Conservation (phyloP, 2,797 vertebrate genomes). For the Cirrhinus molitorella region DNA sequence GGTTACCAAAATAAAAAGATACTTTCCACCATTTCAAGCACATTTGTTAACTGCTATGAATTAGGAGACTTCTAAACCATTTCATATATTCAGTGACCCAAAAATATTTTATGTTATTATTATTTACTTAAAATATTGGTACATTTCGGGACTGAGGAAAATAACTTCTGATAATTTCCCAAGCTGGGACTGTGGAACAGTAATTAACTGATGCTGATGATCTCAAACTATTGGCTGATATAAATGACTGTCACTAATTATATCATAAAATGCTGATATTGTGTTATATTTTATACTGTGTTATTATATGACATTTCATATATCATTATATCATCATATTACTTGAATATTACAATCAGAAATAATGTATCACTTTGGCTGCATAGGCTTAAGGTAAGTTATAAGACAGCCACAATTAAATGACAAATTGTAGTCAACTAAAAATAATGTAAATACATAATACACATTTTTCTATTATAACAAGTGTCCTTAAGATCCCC, state of each 20-base stretch:
- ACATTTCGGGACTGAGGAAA: not conserved
- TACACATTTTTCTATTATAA: not conserved
- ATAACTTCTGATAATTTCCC: not conserved
- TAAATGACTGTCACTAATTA: not conserved
- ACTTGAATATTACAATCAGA: not conserved
- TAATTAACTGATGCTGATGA: not conserved
- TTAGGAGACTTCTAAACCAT: not conserved
- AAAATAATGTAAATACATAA: not conserved
- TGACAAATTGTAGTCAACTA: not conserved
- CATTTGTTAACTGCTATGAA: no score
- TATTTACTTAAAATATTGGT: not conserved
- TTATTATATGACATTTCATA: not conserved
- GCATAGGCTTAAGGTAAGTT: no score
- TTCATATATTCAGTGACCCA: not conserved
- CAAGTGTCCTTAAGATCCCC: not conserved
- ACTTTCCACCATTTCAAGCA: not conserved
- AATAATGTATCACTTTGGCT: not conserved
- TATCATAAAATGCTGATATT: not conserved
- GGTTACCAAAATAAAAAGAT: not conserved
- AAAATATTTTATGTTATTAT: not conserved
- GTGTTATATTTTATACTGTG: no score
- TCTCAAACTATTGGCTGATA: no score
- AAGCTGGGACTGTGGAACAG: not conserved
- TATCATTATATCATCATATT: no score
- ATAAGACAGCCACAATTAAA: no score